These are phyloP conservation scores for Lutjanus campechanus DNA, from an alignment of 2,797 vertebrate species.

Conservation along the genomic window DNA sequence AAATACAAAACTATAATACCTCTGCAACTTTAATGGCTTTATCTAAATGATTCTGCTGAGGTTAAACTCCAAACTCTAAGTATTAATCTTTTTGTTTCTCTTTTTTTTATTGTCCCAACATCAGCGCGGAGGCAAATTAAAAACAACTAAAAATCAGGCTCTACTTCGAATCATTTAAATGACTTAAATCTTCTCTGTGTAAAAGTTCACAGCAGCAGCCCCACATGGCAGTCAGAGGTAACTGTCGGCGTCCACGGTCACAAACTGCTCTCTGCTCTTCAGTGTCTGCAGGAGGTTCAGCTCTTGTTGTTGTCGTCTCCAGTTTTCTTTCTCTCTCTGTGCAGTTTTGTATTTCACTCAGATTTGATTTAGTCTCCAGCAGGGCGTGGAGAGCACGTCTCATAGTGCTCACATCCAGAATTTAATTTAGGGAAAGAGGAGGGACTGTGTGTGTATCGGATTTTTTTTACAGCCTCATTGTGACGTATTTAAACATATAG, in stretches of 20 bases:
- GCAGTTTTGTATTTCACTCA: conserved; percentile 10
- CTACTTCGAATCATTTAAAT: neutral
- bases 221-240: neutral
- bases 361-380: conserved; percentile 2
- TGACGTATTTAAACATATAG: no score
- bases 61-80: neutral
- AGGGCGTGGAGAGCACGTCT: neutral
- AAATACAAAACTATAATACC: no score
- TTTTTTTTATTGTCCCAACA: neutral
- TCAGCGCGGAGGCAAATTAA: neutral
- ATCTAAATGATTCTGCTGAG: neutral
- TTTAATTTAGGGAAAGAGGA: neutral
- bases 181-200: neutral
- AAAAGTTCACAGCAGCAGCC: conserved; percentile 6
- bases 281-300: conserved; percentile 2
- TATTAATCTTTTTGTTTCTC: neutral
- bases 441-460: neutral
- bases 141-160: neutral
- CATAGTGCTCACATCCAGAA: conserved; percentile 5
- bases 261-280: neutral
- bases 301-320: neutral
- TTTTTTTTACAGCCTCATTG: neutral
- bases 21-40: neutral
- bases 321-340: neutral
- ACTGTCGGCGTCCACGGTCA: neutral